Conservation (phyloP, 1,140 invertebrate species). For the Drosophila santomea region DNA sequence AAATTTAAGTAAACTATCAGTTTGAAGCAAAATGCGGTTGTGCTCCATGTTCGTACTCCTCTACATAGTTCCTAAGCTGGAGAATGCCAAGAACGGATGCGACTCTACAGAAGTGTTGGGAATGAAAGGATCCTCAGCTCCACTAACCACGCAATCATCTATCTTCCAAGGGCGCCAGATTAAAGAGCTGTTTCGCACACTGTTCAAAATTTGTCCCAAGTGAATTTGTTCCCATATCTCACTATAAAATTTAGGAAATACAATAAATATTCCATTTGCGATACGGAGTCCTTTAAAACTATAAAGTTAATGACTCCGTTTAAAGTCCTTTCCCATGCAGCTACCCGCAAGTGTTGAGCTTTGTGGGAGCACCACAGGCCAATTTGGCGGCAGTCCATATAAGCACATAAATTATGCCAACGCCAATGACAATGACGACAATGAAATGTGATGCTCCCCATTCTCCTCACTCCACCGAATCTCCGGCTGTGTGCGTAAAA, state of each 20-base stretch:
- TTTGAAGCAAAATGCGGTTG: constrained; percentile 40
- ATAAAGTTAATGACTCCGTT: constrained; percentile 4
- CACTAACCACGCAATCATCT: not conserved
- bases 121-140: not conserved
- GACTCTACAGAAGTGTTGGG: not conserved
- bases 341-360: not conserved
- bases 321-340: constrained; percentile 1
- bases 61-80: constrained; percentile 37
- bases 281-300: not conserved
- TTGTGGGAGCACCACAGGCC: constrained; percentile 12
- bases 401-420: constrained; percentile 62
- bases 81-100: not conserved
- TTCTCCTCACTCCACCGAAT: not conserved
- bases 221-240: not conserved
- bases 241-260: constrained; percentile 1
- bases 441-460: constrained; percentile 56
- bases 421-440: constrained; percentile 71
- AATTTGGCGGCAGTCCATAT: constrained; percentile 52
- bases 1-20: constrained; percentile 3
- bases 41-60: constrained; percentile 60
- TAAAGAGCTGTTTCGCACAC: not conserved
- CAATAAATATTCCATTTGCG: constrained; percentile 1
- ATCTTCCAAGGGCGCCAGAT: not conserved
- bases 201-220: constrained; percentile 17
- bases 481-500: constrained; percentile 14